Evolutionary conservation across 2,113 vertebrate genomes (phyloP).

Genomic region (Bubo scandiacus): DNA sequence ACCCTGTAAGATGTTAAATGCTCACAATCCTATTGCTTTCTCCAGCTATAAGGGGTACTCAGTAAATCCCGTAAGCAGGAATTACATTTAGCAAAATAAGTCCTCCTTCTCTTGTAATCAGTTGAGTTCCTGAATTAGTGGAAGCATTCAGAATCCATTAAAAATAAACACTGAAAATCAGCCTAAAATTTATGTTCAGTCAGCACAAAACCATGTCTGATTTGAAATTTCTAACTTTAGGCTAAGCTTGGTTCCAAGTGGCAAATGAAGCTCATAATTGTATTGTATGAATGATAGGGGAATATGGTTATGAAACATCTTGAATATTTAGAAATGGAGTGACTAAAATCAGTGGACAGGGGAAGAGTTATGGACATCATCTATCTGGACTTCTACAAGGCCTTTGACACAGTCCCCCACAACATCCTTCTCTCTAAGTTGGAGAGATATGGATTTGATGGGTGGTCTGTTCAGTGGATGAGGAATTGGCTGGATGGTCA

Average conservation of each 20-base stretch:
- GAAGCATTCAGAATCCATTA: neutral
- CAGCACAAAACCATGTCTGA: neutral
- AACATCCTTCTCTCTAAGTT: too few relatives aligned
- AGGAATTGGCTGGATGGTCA: too few relatives aligned
- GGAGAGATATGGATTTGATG: too few relatives aligned
- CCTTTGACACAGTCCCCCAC: too few relatives aligned
- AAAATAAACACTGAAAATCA: neutral
- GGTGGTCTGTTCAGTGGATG: too few relatives aligned
- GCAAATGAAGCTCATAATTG: neutral
- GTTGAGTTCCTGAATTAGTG: neutral
- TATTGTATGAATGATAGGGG: neutral
- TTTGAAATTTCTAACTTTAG: neutral
- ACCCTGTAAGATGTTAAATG: neutral
- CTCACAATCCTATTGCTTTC: neutral
- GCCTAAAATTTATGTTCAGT: neutral
- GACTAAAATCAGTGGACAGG: too few relatives aligned
- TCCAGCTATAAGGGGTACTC: neutral
- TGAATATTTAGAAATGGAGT: neutral
- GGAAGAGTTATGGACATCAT: too few relatives aligned
- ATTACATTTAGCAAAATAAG: slow-evolving; percentile 1
- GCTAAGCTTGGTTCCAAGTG: neutral
- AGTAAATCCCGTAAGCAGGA: slow-evolving; percentile 2
- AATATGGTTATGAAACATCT: neutral
- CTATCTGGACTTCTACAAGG: too few relatives aligned
- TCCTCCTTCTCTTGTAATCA: neutral